Evolutionary conservation across 1,140 invertebrate species (phyloP).

Genomic region (Harpegnathos saltator): DNA sequence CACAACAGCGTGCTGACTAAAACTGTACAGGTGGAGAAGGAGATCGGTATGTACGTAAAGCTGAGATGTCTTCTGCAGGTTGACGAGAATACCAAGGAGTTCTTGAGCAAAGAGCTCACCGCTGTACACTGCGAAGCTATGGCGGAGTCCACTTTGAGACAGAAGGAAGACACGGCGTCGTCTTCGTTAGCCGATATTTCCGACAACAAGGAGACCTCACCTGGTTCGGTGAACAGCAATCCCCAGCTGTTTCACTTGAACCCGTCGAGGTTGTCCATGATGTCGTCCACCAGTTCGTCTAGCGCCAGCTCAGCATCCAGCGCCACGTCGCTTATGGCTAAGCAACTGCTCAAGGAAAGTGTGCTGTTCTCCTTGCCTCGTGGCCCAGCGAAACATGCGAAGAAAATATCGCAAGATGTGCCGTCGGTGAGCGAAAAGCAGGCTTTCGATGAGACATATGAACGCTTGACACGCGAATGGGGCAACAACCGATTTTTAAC

Average conservation of each 20-base stretch:
- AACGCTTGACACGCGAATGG: slow-evolving; percentile 78
- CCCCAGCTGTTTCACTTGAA: slow-evolving; percentile 71
- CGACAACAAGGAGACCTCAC: slow-evolving; percentile 81
- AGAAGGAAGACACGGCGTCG: slow-evolving; percentile 72
- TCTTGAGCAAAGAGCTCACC: slow-evolving; percentile 78
- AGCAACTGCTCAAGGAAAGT: slow-evolving; percentile 64
- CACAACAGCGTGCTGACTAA: slow-evolving; percentile 20
- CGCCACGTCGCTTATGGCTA: slow-evolving; percentile 73
- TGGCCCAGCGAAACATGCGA: slow-evolving; percentile 74
- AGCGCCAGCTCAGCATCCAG: slow-evolving; percentile 80
- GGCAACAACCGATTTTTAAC: slow-evolving; percentile 78
- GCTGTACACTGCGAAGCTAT: slow-evolving; percentile 74
- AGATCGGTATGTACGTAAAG: slow-evolving; percentile 77
- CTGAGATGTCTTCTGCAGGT: slow-evolving; percentile 79
- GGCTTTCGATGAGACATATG: slow-evolving; percentile 62
- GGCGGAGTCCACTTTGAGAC: slow-evolving; percentile 46
- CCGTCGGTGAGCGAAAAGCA: slow-evolving; percentile 46
- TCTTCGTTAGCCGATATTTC: slow-evolving; percentile 82
- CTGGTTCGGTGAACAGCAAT: slow-evolving; percentile 80
- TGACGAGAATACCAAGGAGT: slow-evolving; percentile 80
- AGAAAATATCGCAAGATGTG: slow-evolving; percentile 60
- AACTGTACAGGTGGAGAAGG: slow-evolving; percentile 74
- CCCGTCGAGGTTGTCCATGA: slow-evolving; percentile 75
- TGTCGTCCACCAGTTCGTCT: slow-evolving; percentile 80
- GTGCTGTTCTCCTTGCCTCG: slow-evolving; percentile 76